Evolutionary conservation across 2,113 vertebrate genomes (phyloP).

Genomic region (Anoura caudifer): DNA sequence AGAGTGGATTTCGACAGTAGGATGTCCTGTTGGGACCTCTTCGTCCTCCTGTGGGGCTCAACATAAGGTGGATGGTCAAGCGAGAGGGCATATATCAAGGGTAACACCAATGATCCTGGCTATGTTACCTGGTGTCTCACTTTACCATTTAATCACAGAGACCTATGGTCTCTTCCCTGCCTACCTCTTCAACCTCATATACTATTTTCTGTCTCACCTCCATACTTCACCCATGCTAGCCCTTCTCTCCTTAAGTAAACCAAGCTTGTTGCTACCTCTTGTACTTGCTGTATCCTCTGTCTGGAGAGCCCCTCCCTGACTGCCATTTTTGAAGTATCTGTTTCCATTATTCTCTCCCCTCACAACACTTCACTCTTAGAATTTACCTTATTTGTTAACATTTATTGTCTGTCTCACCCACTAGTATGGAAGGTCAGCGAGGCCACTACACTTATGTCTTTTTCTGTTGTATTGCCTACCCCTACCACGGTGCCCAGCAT

Average conservation of each 20-base stretch:
- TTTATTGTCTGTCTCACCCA: background rate
- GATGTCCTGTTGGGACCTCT: conserved; percentile 94
- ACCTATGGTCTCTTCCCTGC: background rate
- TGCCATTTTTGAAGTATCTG: background rate
- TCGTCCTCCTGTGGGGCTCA: conserved; percentile 93
- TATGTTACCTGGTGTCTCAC: background rate
- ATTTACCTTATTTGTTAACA: background rate
- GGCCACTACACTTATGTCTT: background rate
- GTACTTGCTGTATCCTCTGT: background rate
- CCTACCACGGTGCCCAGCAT: background rate
- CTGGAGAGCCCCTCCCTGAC: background rate
- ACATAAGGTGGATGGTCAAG: conserved; percentile 56
- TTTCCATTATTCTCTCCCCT: background rate
- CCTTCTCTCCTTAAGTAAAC: background rate
- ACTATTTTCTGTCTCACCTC: background rate
- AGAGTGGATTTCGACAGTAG: conserved; percentile 93
- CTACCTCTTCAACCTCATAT: background rate
- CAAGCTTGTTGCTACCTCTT: background rate
- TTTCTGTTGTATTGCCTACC: background rate
- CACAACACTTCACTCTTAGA: background rate
- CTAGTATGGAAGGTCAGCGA: background rate
- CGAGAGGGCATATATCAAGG: background rate
- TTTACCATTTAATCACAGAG: background rate
- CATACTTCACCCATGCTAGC: background rate
- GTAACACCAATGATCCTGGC: background rate